Evolutionary conservation across 1,140 invertebrate species (phyloP), one percentile per base, ranked within the genome.

Genomic region (Argopecten irradians): DNA sequence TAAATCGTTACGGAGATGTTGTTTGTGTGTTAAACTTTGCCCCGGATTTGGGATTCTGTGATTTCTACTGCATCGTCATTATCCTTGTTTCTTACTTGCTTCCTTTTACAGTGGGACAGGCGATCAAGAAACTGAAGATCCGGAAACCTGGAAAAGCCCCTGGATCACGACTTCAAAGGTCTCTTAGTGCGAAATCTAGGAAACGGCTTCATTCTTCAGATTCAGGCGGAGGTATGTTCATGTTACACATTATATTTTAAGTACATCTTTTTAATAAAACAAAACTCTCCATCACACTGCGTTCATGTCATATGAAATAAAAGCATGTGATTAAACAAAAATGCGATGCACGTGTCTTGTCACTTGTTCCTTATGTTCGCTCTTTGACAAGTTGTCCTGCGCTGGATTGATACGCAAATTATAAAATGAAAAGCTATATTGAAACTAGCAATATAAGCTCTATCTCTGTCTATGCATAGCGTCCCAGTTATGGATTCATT

Each of bases 41-140:
- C 55, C 55, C 28, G 55, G 55, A 71, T 71, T 46, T 71, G 55
- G 55, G 55, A 71, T 71, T 71, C 22, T 71, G 55, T 71, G 55
- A 71, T 71, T 28, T 71, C 55, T 71, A n/a, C 55, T 5, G n/a
- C 55, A n/a, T 16, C 55, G 55, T 71, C 55, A 71, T 71, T 71
- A 71, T n/a, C n/a, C 55, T 71, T 71, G 55, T 71, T n/a, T 71
- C 55, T 71, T 28, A 71, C 22, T 71, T 71, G 55, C 55, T 71
- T 71, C 55, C n/a, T 71, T 46, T 71, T 71, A 71, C 55, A 71
- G 55, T 71, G 55, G 55, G 55, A 71, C 55, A 71, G 55, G 55
- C 55, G 55, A 71, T 71, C 55, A 71, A 71, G 55, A 71, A 71
- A 71, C 55, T 71, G 55, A 71, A 71, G 55, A 71, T 71, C 22